Percentiles rank a stretch among this genome's conserved stretches.
These are phyloP conservation scores for Drosophila tristis DNA, from an alignment of 1,140 invertebrate genomes.

Conservation along the genomic window DNA sequence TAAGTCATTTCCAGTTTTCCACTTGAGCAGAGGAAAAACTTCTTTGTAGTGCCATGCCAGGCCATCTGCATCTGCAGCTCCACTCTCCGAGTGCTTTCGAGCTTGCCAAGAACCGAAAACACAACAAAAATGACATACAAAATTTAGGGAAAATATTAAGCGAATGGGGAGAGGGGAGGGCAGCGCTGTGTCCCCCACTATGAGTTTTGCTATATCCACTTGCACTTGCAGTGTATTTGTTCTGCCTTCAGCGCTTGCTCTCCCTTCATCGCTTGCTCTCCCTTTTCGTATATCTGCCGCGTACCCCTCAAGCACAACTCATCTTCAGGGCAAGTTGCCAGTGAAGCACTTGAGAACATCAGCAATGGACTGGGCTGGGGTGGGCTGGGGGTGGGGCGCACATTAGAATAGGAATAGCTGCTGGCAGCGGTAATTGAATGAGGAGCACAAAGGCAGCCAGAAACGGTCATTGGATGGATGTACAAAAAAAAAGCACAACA, in stretches of 20 bases:
- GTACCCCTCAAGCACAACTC: conserved; percentile 16
- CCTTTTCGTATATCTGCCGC: neutral
- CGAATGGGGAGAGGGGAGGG: conserved; percentile 21
- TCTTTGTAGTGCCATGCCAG: conserved; percentile 47
- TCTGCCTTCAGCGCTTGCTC: too few species aligned
- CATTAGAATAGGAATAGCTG: conserved; percentile 66
- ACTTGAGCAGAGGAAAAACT: conserved; percentile 40
- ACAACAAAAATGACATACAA: conserved; percentile 45
- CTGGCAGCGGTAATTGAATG: conserved; percentile 78
- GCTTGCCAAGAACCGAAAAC: conserved; percentile 26
- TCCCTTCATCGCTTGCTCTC: conserved; percentile 10
- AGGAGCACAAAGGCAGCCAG: conserved; percentile 60
- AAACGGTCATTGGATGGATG: conserved; percentile 55
- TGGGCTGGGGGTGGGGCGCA: neutral
- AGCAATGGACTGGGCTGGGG: conserved; percentile 7
- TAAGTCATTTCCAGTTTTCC: conserved; percentile 42
- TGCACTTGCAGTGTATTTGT: conserved; percentile 35
- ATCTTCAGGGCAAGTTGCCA: conserved; percentile 72
- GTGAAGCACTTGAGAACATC: conserved; percentile 74
- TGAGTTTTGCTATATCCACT: neutral
- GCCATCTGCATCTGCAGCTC: conserved; percentile 18
- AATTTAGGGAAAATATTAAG: conserved; percentile 63
- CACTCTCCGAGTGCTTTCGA: conserved; percentile 43
- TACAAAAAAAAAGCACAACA: conserved; percentile 11
- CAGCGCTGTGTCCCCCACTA: too few species aligned